phyloP scores from a whole-genome alignment of 2,113 vertebrate species.

The Myrmophylax atrothorax region DNA sequence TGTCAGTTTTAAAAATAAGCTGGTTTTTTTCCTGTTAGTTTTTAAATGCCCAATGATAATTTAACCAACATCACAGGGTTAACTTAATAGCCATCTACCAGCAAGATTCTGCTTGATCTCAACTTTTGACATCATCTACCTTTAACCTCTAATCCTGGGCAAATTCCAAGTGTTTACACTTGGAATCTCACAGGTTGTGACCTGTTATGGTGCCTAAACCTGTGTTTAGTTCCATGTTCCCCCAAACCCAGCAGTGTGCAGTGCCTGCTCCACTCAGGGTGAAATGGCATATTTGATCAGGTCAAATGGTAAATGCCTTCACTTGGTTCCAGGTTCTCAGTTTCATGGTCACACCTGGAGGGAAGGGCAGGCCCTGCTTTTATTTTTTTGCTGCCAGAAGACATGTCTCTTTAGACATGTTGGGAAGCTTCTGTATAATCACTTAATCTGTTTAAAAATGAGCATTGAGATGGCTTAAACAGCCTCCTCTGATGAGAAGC shows the following conservation, averaged over 20 bases:
- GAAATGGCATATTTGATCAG: background rate
- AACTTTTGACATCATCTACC: background rate
- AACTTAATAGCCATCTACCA: background rate
- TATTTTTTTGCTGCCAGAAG: background rate
- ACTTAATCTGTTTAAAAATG: conserved; percentile 4
- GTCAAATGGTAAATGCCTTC: background rate
- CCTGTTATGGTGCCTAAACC: background rate
- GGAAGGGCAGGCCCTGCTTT: background rate
- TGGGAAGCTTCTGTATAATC: background rate
- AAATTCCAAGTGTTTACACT: background rate
- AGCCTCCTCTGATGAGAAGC: background rate
- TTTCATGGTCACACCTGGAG: background rate
- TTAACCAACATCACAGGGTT: background rate
- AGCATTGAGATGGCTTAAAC: background rate
- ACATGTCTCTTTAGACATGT: background rate
- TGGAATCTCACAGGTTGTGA: background rate
- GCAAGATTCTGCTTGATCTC: background rate
- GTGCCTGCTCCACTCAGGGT: background rate
- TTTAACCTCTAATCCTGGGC: background rate
- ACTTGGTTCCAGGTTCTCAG: background rate
- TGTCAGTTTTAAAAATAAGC: background rate
- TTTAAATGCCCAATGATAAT: background rate
- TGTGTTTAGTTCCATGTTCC: background rate
- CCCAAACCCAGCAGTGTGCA: background rate
- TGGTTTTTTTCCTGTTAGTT: background rate